Conservation (phyloP, 2,797 vertebrate genomes). For the Enteromius afrohamiltoni region DNA sequence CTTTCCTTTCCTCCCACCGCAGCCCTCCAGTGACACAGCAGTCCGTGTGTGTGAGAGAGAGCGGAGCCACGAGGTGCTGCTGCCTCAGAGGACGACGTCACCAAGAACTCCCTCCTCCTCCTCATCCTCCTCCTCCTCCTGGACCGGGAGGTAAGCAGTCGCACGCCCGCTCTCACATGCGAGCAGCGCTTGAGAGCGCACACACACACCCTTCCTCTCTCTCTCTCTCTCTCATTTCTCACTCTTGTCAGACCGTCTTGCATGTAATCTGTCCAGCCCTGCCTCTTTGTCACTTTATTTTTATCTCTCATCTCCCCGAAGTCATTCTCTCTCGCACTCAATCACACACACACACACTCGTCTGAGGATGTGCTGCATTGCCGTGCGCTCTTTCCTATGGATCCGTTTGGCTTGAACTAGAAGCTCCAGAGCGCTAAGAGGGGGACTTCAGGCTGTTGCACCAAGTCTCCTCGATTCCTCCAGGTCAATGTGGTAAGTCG, state of each 20-base stretch:
- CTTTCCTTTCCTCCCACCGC: slow-evolving; percentile 7
- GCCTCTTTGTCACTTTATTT: slow-evolving; percentile 38
- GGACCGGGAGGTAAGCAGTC: slow-evolving; percentile 55
- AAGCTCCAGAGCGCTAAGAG: slow-evolving; percentile 45
- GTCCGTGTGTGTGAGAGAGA: slow-evolving; percentile 82
- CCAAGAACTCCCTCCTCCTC: slow-evolving; percentile 65
- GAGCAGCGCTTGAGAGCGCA: neutral
- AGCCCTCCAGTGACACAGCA: slow-evolving; percentile 84
- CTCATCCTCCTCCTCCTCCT: slow-evolving; percentile 34
- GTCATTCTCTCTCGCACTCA: slow-evolving; percentile 66
- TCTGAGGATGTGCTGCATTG: slow-evolving; percentile 61
- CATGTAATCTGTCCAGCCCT: slow-evolving; percentile 52
- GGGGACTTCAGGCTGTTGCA: slow-evolving; percentile 10
- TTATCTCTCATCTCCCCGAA: slow-evolving; percentile 54
- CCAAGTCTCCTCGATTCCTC: neutral
- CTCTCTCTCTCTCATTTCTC: slow-evolving; percentile 34
- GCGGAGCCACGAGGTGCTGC: slow-evolving; percentile 84
- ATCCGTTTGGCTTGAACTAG: slow-evolving; percentile 61
- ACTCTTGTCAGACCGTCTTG: slow-evolving; percentile 45
- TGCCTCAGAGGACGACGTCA: slow-evolving; percentile 89
- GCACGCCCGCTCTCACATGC: slow-evolving; percentile 26
- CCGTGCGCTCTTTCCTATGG: slow-evolving; percentile 51
- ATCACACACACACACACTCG: slow-evolving; percentile 52
- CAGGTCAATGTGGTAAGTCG: slow-evolving; percentile 49
- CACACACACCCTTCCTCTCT: slow-evolving; percentile 33